Conservation (phyloP, 92 coral and sea anemone genomes). For the Siderastrea siderea region DNA sequence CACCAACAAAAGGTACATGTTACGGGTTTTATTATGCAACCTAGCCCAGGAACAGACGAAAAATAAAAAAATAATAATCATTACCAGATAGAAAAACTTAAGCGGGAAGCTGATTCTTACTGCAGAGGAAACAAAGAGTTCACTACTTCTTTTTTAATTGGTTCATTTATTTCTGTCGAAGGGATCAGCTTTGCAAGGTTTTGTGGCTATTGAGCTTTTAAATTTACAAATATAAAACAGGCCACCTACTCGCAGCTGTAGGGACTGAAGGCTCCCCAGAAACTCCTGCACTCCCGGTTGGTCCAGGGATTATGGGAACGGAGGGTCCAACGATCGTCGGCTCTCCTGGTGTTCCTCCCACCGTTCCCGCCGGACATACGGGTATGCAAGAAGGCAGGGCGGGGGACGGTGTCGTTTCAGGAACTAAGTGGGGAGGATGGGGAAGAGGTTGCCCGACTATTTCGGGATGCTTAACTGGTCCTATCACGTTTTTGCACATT, state of each 20-base stretch:
- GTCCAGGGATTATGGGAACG: background rate
- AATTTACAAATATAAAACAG: background rate
- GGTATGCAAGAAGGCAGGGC: constrained; percentile 37
- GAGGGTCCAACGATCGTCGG: too few species aligned
- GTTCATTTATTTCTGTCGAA: too few species aligned
- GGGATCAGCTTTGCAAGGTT: too few species aligned
- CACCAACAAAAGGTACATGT: too few species aligned
- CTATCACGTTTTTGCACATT: constrained; percentile 60
- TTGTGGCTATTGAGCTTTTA: too few species aligned
- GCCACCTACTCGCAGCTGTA: background rate
- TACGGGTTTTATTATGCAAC: too few species aligned
- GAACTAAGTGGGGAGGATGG: constrained; percentile 22
- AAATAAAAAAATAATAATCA: too few species aligned
- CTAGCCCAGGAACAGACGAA: too few species aligned
- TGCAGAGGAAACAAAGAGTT: too few species aligned
- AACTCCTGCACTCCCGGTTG: background rate
- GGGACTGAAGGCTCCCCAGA: background rate
- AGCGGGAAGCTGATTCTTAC: too few species aligned
- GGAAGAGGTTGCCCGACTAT: constrained; percentile 62
- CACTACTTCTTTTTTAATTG: too few species aligned
- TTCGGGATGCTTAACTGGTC: constrained; percentile 12
- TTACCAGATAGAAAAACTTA: too few species aligned
- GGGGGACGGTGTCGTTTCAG: background rate
- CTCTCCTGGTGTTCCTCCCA: background rate
- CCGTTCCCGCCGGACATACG: background rate